phyloP scores from a whole-genome alignment of 2,888 invertebrate species.

The Agrotis ipsilon region DNA sequence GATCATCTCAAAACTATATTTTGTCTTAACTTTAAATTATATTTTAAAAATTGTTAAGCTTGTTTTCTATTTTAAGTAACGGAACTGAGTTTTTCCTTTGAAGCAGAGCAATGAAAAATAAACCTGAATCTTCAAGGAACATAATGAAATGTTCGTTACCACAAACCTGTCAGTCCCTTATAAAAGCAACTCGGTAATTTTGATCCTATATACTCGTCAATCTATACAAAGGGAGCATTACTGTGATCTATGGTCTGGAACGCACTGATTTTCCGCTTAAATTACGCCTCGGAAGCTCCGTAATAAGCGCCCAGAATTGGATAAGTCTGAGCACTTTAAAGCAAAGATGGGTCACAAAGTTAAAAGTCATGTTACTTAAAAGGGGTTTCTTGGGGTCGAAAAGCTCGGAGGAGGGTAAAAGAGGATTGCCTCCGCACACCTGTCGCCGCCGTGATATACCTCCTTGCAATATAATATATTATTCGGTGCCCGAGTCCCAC shows the following conservation, averaged over 20 bases:
- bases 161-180: constrained; percentile 42
- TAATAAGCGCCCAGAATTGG: constrained; percentile 78
- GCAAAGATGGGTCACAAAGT: constrained; percentile 90
- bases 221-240: constrained; percentile 57
- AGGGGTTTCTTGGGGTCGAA: constrained; percentile 87
- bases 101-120: constrained; percentile 9
- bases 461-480: constrained; percentile 75
- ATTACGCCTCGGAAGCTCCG: constrained; percentile 70
- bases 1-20: not conserved
- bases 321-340: constrained; percentile 86
- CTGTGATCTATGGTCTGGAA: constrained; percentile 62
- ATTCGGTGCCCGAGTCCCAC: constrained; percentile 61
- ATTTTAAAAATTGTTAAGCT: no score
- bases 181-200: constrained; percentile 46
- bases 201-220: constrained; percentile 46
- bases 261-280: constrained; percentile 67
- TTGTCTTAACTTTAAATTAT: constrained; percentile 7
- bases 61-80: not conserved
- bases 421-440: constrained; percentile 87
- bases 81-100: not conserved
- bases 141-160: constrained; percentile 45
- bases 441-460: constrained; percentile 81
- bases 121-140: constrained; percentile 32
- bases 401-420: constrained; percentile 83
- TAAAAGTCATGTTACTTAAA: constrained; percentile 91